These are phyloP conservation scores for Drosophila nikananu DNA, from an alignment of 1,140 invertebrate species.

Conservation along the genomic window DNA sequence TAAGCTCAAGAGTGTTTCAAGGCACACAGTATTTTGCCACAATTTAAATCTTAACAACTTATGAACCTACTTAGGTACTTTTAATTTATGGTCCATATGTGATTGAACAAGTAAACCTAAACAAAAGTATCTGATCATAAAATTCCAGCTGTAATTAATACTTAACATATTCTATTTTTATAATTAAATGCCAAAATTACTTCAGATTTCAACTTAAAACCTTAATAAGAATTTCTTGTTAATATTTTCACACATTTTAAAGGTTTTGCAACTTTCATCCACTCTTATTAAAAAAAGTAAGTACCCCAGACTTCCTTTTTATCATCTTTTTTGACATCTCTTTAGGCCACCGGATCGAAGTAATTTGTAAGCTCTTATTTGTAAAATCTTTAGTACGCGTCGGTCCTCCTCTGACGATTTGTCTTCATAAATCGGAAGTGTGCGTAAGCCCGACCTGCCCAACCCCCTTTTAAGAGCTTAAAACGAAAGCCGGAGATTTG, in stretches of 20 bases:
- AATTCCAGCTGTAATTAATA: not conserved
- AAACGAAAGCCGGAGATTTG: conserved; percentile 42
- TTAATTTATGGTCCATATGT: not conserved
- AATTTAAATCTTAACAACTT: too few relatives aligned
- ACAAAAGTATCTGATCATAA: not conserved
- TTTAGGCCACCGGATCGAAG: conserved; percentile 1
- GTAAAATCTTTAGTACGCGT: conserved; percentile 10
- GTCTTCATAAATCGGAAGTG: conserved; percentile 58
- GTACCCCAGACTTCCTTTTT: not conserved
- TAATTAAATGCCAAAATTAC: not conserved
- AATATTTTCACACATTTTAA: not conserved
- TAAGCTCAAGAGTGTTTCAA: too few relatives aligned
- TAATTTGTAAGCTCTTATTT: conserved; percentile 35
- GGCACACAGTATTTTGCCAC: too few relatives aligned
- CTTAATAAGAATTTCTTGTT: accelerated
- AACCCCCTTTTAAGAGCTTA: conserved; percentile 52
- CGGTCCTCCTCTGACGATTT: conserved; percentile 34
- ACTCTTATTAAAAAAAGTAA: not conserved
- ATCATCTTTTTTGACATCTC: conserved; percentile 11
- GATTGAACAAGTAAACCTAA: not conserved
- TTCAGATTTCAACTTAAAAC: too few relatives aligned
- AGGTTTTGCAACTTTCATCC: not conserved
- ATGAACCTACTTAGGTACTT: too few relatives aligned
- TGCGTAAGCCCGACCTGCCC: conserved; percentile 11
- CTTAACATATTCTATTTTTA: too few relatives aligned